Base-by-base conservation (phyloP, 2,113 vertebrate species). In the Ceyx cyanopectus region DNA sequence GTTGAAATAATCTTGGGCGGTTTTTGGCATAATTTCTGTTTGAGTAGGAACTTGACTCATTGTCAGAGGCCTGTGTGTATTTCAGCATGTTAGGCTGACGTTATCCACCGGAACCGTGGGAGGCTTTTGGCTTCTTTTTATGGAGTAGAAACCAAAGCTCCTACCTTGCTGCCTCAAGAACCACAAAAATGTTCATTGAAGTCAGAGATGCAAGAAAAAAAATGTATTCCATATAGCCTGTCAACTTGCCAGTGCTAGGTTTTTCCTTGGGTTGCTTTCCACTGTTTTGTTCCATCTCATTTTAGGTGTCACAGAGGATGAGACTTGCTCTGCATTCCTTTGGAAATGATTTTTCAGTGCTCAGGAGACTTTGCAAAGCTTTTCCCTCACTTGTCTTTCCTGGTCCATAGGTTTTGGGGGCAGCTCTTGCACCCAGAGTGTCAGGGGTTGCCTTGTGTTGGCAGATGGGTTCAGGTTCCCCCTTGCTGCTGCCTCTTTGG, bases 41-140 rank as follows among this genome's bases (percentile, higher is more conserved):
- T 88, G 88, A 92, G 89, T 96, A 90, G 90, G 96, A 95, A 86
- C 70, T 73, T 94, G 89, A 96, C 63, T 96, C 80, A 88, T 85
- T 93, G 81, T 96, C 92, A 89, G 81, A 90, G 86, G 63, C 75
- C 90, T 92, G 80, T 79, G 48, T 92, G 50, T 67, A 85, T 92
- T 93, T 93, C 79, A 89, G 67, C 65, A 81, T 79, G 58, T 92
- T 93, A 76, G 65, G 73, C 70, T 93, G 95, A 90, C 3, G 2
- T 95, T 94, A 88, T 81, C 85, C 90, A 94, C 88, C 70, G 81
- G 85, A 89, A 66, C 81, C 7, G 91, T 94, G 89, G 85, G 85
- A 90, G 90, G 89, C 54, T 93, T 95, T 88, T 89, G 91, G 80
- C 91, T 95, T 96, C 32, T 50, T 46, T 57, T 83, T 90, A 19